phyloP scores from a whole-genome alignment of 1,140 invertebrate species.

The Colletes latitarsis region DNA sequence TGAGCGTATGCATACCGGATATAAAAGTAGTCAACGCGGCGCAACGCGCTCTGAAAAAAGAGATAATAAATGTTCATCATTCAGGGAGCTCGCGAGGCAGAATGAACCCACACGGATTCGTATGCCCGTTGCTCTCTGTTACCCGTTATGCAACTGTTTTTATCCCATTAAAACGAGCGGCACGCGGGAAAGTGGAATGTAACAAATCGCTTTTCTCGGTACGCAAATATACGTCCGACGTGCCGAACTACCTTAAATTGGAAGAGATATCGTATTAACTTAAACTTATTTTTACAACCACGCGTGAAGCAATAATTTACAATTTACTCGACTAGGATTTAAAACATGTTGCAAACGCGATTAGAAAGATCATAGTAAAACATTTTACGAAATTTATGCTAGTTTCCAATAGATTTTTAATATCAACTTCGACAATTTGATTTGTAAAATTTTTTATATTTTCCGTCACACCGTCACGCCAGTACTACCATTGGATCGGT shows the following conservation, averaged over 20 bases:
- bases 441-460: too few relatives aligned
- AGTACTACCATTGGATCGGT: too few relatives aligned
- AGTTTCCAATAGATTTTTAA: too few relatives aligned
- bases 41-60: constrained; percentile 6
- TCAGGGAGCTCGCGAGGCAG: constrained; percentile 18
- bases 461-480: too few relatives aligned
- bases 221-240: neutral
- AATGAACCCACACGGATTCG: constrained; percentile 32
- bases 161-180: constrained; percentile 18
- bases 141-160: constrained; percentile 39
- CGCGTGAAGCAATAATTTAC: neutral
- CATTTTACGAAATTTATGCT: too few relatives aligned
- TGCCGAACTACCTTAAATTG: neutral
- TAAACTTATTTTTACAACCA: neutral
- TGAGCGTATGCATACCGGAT: constrained; percentile 8
- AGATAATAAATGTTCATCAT: constrained; percentile 43
- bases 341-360: too few relatives aligned
- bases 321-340: too few relatives aligned
- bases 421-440: too few relatives aligned
- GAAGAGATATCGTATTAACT: neutral
- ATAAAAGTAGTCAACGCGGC: constrained; percentile 13
- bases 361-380: too few relatives aligned
- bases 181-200: constrained; percentile 31
- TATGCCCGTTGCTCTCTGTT: neutral
- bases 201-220: constrained; percentile 11